These are phyloP conservation scores for Tipula confusa DNA, from an alignment of 2,888 invertebrate species.

Conservation along the genomic window DNA sequence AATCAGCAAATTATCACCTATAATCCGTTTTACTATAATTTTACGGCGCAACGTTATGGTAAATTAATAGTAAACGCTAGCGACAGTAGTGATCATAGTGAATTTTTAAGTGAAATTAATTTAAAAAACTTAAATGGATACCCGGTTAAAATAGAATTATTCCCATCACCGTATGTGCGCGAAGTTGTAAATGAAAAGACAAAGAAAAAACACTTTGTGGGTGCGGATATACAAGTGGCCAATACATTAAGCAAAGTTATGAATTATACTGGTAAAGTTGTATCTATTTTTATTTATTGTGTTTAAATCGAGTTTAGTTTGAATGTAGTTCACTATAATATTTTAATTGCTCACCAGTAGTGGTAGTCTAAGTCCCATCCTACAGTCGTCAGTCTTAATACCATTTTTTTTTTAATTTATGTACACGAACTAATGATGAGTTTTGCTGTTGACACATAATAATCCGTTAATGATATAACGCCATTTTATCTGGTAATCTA, in stretches of 20 bases:
- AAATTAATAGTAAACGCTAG: neutral
- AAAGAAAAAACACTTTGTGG: conserved; percentile 35
- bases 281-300: neutral
- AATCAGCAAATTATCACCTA: conserved; percentile 25
- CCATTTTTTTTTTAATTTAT: too few species aligned
- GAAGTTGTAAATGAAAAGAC: neutral
- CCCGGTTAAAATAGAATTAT: conserved; percentile 44
- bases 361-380: too few species aligned
- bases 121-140: conserved; percentile 45
- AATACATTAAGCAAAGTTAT: conserved; percentile 41
- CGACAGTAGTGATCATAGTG: neutral
- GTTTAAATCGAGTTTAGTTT: neutral
- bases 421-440: too few species aligned
- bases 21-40: conserved; percentile 33
- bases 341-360: neutral
- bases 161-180: conserved; percentile 39
- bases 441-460: neutral
- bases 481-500: neutral
- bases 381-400: too few species aligned
- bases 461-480: neutral
- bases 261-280: conserved; percentile 37
- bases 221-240: conserved; percentile 44
- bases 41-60: conserved; percentile 7
- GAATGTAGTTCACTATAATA: neutral
- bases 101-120: conserved; percentile 33